Evolutionary conservation across 2,888 invertebrate species (phyloP), one percentile per base, ranked within the genome.

Genomic region (Dinocampus coccinellae): DNA sequence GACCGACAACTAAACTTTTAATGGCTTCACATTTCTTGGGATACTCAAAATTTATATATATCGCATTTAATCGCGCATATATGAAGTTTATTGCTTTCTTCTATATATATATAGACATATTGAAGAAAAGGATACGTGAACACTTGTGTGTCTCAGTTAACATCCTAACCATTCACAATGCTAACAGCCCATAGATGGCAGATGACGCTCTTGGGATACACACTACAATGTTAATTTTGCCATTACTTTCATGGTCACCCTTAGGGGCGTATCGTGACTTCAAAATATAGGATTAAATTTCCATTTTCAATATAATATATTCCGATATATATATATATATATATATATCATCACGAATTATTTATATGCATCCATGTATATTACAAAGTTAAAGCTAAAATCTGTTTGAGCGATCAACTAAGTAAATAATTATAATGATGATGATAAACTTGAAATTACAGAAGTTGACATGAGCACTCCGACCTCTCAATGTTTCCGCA

Each of bases 111-210:
- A 47, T n/a, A 39, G 3, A 47, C 16, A 36, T 36, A 29, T 29
- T 29, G 16, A 3, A 61, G 65, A 57, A 69, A 63, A 34, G 69
- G 52, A 65, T 65, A 60, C 52, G 57, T 20, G 53, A 33, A 42
- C 42, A 53, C 53, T 33, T 33, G 60, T 61, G 57, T 58, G 16
- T 47, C 47, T 47, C 26, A 57, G 72, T 66, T 74, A 47, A 61
- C 73, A 69, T 77, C 76, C 75, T 77, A 42, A 55, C 57, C 66
- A 71, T 62, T 67, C 66, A 62, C 53, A 52, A 65, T 69, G 76
- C 77, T 74, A 72, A 75, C 62, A 72, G 57, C 69, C 72, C 72
- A 69, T 74, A 69, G 70, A 74, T 72, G 72, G 68, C 72, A 73
- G 73, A 75, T 75, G 73, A 72, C 75, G 73, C 73, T 72, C 65